Conservation (phyloP, 2,888 invertebrate genomes). For the Perithous albicinctus region DNA sequence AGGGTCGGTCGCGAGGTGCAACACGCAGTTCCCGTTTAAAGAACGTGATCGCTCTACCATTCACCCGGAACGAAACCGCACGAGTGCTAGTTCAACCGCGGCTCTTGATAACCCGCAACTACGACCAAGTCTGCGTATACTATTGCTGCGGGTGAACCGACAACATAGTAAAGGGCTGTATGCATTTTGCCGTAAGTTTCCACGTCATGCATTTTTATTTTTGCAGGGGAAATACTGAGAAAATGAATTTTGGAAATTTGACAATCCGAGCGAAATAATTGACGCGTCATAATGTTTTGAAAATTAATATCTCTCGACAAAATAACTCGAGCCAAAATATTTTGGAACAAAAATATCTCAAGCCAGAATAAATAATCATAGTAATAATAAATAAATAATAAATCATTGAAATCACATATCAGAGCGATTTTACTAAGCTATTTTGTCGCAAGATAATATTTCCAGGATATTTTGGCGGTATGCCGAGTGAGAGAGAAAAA, state of each 20-base stretch:
- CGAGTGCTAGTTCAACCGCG: slow-evolving; percentile 29
- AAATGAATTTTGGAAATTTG: background rate
- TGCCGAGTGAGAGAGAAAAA: background rate
- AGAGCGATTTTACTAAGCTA: no score
- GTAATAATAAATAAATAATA: no score
- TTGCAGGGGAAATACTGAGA: background rate
- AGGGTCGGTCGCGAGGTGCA: background rate
- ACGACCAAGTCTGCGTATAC: background rate
- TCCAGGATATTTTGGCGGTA: no score
- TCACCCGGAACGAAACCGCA: slow-evolving; percentile 58
- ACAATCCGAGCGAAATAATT: no score
- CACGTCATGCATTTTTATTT: background rate
- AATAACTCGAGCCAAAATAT: no score
- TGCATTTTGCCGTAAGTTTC: background rate
- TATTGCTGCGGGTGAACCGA: slow-evolving; percentile 26
- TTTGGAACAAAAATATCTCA: no score
- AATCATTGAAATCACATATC: no score
- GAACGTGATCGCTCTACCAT: slow-evolving; percentile 48
- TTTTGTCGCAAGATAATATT: no score
- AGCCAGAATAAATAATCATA: no score
- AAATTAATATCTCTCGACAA: no score
- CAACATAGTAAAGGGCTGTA: slow-evolving; percentile 14
- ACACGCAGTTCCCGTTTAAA: slow-evolving; percentile 47
- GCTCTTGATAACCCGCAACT: slow-evolving; percentile 3
- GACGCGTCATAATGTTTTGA: no score